A percentile compares a stretch with the other conserved stretches of the same genome.
Evolutionary conservation across 2,888 invertebrate species (phyloP).

Genomic region (Tenthredo mesomela): DNA sequence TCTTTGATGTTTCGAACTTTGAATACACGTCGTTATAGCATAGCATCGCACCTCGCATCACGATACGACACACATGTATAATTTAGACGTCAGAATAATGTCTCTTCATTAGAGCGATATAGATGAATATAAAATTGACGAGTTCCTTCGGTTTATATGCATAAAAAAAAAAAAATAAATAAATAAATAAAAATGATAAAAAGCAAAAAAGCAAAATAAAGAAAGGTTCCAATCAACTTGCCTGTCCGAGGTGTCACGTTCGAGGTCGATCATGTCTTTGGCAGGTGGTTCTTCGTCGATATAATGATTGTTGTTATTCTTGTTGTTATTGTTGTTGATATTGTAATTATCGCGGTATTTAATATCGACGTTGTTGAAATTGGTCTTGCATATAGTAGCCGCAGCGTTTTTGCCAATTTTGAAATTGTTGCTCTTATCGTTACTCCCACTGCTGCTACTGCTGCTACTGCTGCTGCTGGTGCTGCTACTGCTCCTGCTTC

Average conservation of each 20-base stretch:
- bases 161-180: background rate
- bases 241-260: conserved; percentile 76
- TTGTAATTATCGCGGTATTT: conserved; percentile 7
- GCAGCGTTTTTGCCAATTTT: conserved; percentile 24
- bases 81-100: background rate
- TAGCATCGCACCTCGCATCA: background rate
- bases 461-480: conserved; percentile 62
- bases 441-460: conserved; percentile 61
- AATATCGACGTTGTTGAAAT: conserved; percentile 54
- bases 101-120: background rate
- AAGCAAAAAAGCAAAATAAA: background rate
- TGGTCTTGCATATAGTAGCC: conserved; percentile 49
- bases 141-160: background rate
- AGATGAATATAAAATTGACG: background rate
- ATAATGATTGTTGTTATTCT: background rate
- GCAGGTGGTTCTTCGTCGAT: conserved; percentile 56
- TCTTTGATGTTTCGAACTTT: conserved; percentile 8
- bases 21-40: background rate
- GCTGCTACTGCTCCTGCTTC: conserved; percentile 62
- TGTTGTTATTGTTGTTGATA: conserved; percentile 57
- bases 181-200: background rate
- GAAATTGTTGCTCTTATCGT: conserved; percentile 64
- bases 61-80: background rate
- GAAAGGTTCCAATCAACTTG: conserved; percentile 64
- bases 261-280: conserved; percentile 76